Evolutionary conservation across 2,888 invertebrate species (phyloP).

Genomic region (Sepiola atlantica): DNA sequence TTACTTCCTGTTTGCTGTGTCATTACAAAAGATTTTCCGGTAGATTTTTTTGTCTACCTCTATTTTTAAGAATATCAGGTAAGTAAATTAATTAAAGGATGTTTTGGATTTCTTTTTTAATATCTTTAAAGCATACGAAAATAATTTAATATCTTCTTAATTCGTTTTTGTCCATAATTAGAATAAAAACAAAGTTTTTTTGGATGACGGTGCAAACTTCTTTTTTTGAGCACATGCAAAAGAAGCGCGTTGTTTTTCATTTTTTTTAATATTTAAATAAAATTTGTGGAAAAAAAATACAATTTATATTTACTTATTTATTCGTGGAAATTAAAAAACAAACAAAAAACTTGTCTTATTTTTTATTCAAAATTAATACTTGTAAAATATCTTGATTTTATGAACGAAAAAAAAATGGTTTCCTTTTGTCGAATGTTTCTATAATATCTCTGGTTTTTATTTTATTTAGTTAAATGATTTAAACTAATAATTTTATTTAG

Average conservation of each 20-base stretch:
- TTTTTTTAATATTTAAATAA: background rate
- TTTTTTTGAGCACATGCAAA: background rate
- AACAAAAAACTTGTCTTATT: no score
- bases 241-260: background rate
- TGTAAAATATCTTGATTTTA: no score
- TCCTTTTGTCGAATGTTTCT: no score
- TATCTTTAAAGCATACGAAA: background rate
- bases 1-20: slow-evolving; percentile 38
- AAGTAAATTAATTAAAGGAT: background rate
- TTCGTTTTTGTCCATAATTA: background rate
- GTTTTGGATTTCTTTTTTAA: background rate
- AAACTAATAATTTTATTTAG: no score
- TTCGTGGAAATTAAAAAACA: no score
- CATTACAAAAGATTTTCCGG: background rate
- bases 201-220: background rate
- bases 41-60: background rate
- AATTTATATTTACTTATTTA: no score
- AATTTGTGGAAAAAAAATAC: no score
- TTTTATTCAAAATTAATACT: no score
- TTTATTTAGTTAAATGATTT: no score
- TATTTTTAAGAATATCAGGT: background rate
- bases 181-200: background rate
- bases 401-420: no score
- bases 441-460: no score
- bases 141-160: background rate